Percentiles rank a stretch among this genome's conserved stretches.
Evolutionary conservation across 2,113 vertebrate species (phyloP).

Genomic region (Neodontobutis hainanensis): DNA sequence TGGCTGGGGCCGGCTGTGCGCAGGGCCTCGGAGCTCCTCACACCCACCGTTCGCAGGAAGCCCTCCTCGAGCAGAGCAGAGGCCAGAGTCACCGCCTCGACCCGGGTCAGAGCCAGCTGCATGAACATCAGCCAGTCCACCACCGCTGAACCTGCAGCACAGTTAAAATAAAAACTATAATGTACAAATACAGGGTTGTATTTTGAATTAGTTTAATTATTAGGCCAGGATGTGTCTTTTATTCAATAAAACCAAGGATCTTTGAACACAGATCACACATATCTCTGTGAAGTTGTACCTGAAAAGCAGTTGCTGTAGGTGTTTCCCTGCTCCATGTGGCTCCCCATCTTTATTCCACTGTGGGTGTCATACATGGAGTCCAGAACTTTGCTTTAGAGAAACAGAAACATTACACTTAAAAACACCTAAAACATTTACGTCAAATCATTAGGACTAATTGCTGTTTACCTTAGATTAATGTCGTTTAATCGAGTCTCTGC

Average conservation of each 20-base stretch:
- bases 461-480: conserved; percentile 86
- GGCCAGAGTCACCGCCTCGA: conserved; percentile 87
- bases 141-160: conserved; percentile 83
- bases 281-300: conserved; percentile 71
- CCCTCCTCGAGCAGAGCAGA: conserved; percentile 91
- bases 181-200: no score
- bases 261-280: no score
- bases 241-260: no score
- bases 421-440: background rate
- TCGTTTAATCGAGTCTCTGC: conserved; percentile 78
- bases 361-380: conserved; percentile 87
- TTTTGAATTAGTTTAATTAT: no score
- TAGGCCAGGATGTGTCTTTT: no score
- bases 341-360: conserved; percentile 85
- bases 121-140: conserved; percentile 95
- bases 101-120: conserved; percentile 81
- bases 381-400: conserved; percentile 82
- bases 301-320: conserved; percentile 91
- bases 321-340: conserved; percentile 87
- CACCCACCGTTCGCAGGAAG: conserved; percentile 82
- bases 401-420: background rate
- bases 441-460: background rate
- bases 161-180: background rate
- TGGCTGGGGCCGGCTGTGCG: conserved; percentile 82
- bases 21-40: conserved; percentile 80